Evolutionary conservation across 2,888 invertebrate genomes (phyloP), one percentile per base, ranked within the genome.

Genomic region (Aspidiotus rigidus): DNA sequence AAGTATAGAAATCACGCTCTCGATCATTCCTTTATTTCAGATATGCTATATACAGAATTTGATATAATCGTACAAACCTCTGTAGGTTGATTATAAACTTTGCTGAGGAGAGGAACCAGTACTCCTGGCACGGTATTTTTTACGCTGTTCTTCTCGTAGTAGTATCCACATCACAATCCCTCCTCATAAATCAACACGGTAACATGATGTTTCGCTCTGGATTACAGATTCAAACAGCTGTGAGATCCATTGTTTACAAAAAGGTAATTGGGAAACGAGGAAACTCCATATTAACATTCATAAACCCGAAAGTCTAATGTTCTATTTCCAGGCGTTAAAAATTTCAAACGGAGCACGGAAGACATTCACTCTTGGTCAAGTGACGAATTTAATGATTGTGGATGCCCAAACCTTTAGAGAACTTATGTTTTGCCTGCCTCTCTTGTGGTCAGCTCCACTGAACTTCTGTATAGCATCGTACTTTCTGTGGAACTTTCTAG

Each of bases 141-240:
- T 84, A 82, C 75, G 83, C 84, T 7, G 70, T 77, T 1, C 71
- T 79, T 1, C 77, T 86, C 75, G 81, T 86, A 71, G 70, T 79
- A 7, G 78, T 80, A 1, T 79, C 83, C 0, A 74, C 79, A 7
- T 44, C 81, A 1, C 81, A 82, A 74, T 82, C 84, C 1, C 73
- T 84, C 62, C 75, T 83, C 66, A 78, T 82, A 60, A 80, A 82
- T 60, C 81, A 82, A 72, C 83, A 83, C 73, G 83, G 82, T 74
- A 80, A 83, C 74, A 76, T 77, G 41, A 79, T 81, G 77, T 79
- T 82, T 75, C 74, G 81, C 1, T 76, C 82, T 9, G 85, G 85
- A 15, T 81, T 85, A 79, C 79, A 82, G 69, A 78, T 84, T 8
- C 77, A 82, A 71, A 80, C 83, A 7, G 79, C 81, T 6, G 74